Conservation (phyloP, 2,888 invertebrate species). For the Ptychoptera albimana region DNA sequence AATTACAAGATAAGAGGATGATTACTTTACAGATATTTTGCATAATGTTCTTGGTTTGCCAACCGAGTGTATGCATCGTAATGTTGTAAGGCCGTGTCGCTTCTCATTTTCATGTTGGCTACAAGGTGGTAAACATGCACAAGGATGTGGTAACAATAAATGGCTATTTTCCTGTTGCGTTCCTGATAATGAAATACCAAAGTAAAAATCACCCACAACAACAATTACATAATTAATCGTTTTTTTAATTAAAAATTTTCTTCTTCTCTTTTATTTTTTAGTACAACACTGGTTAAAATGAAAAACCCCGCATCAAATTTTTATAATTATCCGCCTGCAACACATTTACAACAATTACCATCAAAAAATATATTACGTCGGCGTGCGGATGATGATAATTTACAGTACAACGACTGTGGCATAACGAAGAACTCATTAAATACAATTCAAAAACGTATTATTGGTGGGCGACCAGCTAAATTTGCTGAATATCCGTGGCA, state of each 20-base stretch:
- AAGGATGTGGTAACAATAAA: conserved; percentile 48
- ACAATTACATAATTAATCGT: conserved; percentile 4
- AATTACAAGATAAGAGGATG: neutral
- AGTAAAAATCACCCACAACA: no score
- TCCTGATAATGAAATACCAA: conserved; percentile 19
- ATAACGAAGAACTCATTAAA: conserved; percentile 38
- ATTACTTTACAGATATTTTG: conserved; percentile 19
- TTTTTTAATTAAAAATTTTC: conserved; percentile 1
- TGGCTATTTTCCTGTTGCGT: conserved; percentile 62
- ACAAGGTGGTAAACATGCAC: conserved; percentile 47
- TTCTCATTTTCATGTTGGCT: conserved; percentile 60
- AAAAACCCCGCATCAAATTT: neutral
- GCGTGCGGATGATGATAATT: conserved; percentile 21
- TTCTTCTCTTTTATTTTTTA: neutral
- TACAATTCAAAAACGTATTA: conserved; percentile 55
- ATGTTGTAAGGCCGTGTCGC: conserved; percentile 46
- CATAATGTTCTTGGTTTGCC: conserved; percentile 28
- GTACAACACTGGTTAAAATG: neutral
- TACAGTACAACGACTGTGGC: conserved; percentile 43
- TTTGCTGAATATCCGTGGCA: conserved; percentile 72
- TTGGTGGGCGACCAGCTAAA: conserved; percentile 62
- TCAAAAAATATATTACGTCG: conserved; percentile 26
- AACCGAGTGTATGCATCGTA: conserved; percentile 32
- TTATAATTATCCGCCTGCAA: neutral
- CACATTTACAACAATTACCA: conserved; percentile 13